Conservation (phyloP, 2,797 vertebrate genomes). For the Labeo calbasu region DNA sequence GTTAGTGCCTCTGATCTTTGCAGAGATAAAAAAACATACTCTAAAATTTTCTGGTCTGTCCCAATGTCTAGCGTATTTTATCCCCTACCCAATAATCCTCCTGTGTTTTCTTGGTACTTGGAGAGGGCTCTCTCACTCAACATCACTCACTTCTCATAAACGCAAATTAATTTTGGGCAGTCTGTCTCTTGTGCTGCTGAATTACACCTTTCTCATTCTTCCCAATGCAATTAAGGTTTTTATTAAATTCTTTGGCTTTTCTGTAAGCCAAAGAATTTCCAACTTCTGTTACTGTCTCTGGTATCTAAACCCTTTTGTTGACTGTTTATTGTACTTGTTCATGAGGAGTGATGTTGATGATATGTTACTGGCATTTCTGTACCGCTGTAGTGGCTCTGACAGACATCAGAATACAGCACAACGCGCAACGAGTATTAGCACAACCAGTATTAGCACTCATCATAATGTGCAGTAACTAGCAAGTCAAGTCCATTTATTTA, state of each 20-base stretch:
- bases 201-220: conserved; percentile 25
- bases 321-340: conserved; percentile 28
- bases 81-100: background rate
- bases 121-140: background rate
- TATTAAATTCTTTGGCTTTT: background rate
- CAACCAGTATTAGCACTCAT: background rate
- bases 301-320: conserved; percentile 32
- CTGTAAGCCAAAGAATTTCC: background rate
- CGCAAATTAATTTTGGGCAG: background rate
- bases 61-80: conserved; percentile 9
- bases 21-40: no score
- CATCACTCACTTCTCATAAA: conserved; percentile 6
- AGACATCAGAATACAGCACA: background rate
- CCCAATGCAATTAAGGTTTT: background rate
- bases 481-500: background rate
- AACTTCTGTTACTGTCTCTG: conserved; percentile 3
- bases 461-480: background rate
- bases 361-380: background rate
- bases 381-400: background rate
- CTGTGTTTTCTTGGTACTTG: conserved; percentile 25
- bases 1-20: background rate
- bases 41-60: background rate
- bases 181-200: conserved; percentile 23
- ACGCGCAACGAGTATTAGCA: background rate
- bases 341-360: conserved; percentile 6